A percentile compares a stretch with the other conserved stretches of the same genome.
These are phyloP conservation scores for Cyclina sinensis DNA, from an alignment of 1,140 invertebrate species.

Conservation along the genomic window DNA sequence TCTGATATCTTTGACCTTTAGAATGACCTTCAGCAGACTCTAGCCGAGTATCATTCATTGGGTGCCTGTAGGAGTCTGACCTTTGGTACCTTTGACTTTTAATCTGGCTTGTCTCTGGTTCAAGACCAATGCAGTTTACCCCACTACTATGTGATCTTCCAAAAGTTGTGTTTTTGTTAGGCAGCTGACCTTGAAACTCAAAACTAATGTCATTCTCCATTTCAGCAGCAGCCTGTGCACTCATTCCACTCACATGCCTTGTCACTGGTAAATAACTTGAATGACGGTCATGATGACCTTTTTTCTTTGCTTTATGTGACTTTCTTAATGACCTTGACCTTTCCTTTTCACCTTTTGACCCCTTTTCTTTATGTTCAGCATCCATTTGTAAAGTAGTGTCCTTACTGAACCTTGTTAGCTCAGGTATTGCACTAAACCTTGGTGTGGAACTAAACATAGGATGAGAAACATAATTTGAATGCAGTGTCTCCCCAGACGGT, in stretches of 20 bases:
- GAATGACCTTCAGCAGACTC: neutral
- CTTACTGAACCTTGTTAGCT: neutral
- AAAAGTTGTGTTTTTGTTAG: conserved; percentile 78
- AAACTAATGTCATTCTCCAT: conserved; percentile 79
- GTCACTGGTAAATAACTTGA: conserved; percentile 41
- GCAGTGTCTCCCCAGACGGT: conserved; percentile 40
- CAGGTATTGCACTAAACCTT: conserved; percentile 46
- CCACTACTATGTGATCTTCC: conserved; percentile 82
- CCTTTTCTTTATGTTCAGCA: neutral
- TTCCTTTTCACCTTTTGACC: conserved; percentile 45
- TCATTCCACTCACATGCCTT: conserved; percentile 56
- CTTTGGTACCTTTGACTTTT: conserved; percentile 12
- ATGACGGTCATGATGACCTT: conserved; percentile 65
- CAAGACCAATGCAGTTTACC: conserved; percentile 83
- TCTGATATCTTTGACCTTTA: conserved; percentile 35
- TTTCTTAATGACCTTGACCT: conserved; percentile 52
- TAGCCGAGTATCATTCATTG: conserved; percentile 4
- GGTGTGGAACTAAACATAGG: conserved; percentile 75
- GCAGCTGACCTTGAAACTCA: conserved; percentile 82
- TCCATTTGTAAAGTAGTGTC: neutral
- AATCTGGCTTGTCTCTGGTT: neutral
- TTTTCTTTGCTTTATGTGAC: conserved; percentile 72
- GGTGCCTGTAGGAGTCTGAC: conserved; percentile 37
- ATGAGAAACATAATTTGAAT: conserved; percentile 63
- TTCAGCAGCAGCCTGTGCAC: neutral